Evolutionary conservation across 2,113 vertebrate species (phyloP).

Genomic region (Perca flavescens): DNA sequence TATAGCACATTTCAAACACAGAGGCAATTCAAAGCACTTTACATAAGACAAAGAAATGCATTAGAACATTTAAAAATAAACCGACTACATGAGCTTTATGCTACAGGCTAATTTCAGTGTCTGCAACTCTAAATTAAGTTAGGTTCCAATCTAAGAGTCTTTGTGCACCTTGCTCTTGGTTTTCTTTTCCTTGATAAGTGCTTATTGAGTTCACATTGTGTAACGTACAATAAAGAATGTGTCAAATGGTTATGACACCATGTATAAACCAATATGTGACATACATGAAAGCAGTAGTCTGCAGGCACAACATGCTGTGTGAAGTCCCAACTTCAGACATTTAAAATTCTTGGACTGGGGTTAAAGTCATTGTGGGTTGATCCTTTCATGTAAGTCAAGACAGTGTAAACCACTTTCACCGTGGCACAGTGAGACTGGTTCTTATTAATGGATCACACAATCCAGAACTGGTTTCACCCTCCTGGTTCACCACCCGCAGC

Average conservation of each 20-base stretch:
- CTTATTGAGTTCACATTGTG: not conserved
- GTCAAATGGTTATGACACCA: constrained; percentile 1
- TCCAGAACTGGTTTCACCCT: constrained; percentile 58
- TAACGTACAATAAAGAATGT: not conserved
- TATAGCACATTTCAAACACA: constrained; percentile 1
- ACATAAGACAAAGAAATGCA: not conserved
- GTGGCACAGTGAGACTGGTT: constrained; percentile 54
- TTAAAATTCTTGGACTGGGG: constrained; percentile 50
- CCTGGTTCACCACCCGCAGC: constrained; percentile 62
- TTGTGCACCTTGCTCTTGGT: not conserved
- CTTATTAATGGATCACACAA: constrained; percentile 65
- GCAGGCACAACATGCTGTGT: constrained; percentile 11
- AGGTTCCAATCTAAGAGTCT: not conserved
- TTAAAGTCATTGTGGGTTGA: constrained; percentile 43
- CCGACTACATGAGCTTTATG: not conserved
- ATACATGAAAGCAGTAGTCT: constrained; percentile 22
- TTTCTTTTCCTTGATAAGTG: not conserved
- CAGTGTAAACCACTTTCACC: constrained; percentile 50
- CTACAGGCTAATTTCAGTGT: not conserved
- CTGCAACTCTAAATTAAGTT: not conserved
- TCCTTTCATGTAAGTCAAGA: constrained; percentile 56
- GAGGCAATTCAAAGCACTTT: not conserved
- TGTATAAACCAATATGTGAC: not conserved
- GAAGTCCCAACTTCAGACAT: constrained; percentile 16
- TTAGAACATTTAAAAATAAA: not conserved